phyloP scores from a whole-genome alignment of 2,797 vertebrate genomes.

The Centropyge bicolor region DNA sequence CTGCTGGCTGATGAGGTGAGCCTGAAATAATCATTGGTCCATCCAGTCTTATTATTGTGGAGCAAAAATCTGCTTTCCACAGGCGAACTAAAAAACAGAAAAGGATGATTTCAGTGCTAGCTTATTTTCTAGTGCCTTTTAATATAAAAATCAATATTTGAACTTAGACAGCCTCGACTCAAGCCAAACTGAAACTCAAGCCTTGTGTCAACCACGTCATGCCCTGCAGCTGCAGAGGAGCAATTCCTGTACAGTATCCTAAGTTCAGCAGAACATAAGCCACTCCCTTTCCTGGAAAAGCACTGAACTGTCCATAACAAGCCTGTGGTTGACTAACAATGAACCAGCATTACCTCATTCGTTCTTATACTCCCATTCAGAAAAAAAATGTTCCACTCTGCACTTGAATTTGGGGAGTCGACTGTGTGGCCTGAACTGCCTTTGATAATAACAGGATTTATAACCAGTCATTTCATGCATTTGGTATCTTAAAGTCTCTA shows the following conservation, averaged over 20 bases:
- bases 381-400: constrained; percentile 30
- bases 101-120: not conserved
- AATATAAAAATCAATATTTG: not conserved
- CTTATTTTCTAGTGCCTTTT: not conserved
- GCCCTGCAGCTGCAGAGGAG: not conserved
- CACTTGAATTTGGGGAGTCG: constrained; percentile 9
- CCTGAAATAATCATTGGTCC: not conserved
- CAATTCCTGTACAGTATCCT: constrained; percentile 1
- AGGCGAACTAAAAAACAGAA: not conserved
- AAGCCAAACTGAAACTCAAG: not conserved
- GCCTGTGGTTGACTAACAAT: constrained; percentile 42
- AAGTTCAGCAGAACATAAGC: constrained; percentile 20
- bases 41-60: not conserved
- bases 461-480: not conserved
- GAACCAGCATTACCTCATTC: constrained; percentile 47
- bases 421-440: not conserved
- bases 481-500: not conserved
- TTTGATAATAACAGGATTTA: not conserved
- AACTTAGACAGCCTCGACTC: not conserved
- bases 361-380: constrained; percentile 9
- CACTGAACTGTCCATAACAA: constrained; percentile 2
- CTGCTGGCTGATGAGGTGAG: constrained; percentile 98
- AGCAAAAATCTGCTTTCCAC: not conserved
- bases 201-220: not conserved
- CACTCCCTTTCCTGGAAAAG: constrained; percentile 42